phyloP scores from a whole-genome alignment of 1,140 invertebrate genomes.

The Rhizoglyphus robini region DNA sequence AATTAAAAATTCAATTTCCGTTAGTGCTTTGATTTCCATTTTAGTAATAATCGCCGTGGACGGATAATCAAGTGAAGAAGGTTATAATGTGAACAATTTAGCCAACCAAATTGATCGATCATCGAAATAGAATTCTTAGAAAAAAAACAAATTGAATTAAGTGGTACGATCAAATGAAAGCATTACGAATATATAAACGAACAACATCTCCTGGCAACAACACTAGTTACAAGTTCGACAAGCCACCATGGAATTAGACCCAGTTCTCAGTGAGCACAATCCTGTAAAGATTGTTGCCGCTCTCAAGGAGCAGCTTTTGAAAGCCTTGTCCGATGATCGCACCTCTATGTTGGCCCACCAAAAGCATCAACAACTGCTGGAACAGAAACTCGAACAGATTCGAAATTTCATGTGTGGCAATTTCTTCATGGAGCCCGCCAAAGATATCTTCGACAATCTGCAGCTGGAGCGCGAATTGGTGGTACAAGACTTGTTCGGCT shows the following conservation, averaged over 20 bases:
- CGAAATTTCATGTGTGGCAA: not conserved
- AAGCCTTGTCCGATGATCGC: not conserved
- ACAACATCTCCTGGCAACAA: no score
- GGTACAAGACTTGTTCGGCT: not conserved
- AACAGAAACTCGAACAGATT: not conserved
- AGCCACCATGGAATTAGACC: not conserved
- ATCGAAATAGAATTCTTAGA: no score
- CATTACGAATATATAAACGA: no score
- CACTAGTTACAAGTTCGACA: not conserved
- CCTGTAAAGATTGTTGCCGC: not conserved
- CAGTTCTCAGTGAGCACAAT: not conserved
- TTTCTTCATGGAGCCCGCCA: not conserved
- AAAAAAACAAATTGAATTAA: no score
- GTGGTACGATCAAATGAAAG: no score
- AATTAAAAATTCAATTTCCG: not conserved
- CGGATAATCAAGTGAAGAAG: no score
- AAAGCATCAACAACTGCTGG: not conserved
- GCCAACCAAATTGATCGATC: no score
- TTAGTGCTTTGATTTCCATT: not conserved
- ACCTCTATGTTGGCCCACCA: not conserved
- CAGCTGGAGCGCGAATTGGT: constrained; percentile 4
- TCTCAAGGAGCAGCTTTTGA: not conserved
- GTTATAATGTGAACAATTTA: no score
- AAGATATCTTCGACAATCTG: not conserved
- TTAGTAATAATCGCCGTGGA: no score